These are phyloP conservation scores for Protonibea diacanthus DNA, from an alignment of 2,797 vertebrate genomes.

Conservation along the genomic window DNA sequence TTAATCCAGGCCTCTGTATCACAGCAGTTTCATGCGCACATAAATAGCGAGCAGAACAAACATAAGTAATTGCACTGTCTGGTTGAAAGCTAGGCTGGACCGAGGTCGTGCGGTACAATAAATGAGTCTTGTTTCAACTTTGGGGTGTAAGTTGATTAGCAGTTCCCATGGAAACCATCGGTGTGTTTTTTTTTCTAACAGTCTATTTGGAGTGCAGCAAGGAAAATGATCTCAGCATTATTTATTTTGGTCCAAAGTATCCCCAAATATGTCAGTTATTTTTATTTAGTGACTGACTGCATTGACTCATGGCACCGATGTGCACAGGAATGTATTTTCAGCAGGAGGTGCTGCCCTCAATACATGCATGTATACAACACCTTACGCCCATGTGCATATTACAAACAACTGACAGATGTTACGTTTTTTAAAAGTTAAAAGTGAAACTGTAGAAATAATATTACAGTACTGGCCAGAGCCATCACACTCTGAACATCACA, in stretches of 20 bases:
- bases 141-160: conserved; percentile 38
- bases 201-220: not conserved
- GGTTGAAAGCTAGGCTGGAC: conserved; percentile 22
- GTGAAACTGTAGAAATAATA: no score
- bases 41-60: conserved; percentile 41
- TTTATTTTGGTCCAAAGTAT: conserved; percentile 9
- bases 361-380: no score
- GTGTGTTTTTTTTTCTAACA: conserved; percentile 5
- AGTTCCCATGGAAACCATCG: conserved; percentile 77
- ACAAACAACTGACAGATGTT: no score
- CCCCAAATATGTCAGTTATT: not conserved
- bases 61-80: conserved; percentile 43
- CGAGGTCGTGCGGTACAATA: conserved; percentile 26
- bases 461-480: no score
- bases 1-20: conserved; percentile 45
- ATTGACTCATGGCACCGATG: no score
- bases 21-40: conserved; percentile 48
- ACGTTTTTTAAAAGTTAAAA: no score
- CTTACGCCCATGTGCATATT: no score
- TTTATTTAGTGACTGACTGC: not conserved
- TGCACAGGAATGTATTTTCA: no score
- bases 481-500: no score
- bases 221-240: not conserved
- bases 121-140: conserved; percentile 55
- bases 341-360: no score